phyloP scores from a whole-genome alignment of 2,113 vertebrate genomes.

The Columba livia region DNA sequence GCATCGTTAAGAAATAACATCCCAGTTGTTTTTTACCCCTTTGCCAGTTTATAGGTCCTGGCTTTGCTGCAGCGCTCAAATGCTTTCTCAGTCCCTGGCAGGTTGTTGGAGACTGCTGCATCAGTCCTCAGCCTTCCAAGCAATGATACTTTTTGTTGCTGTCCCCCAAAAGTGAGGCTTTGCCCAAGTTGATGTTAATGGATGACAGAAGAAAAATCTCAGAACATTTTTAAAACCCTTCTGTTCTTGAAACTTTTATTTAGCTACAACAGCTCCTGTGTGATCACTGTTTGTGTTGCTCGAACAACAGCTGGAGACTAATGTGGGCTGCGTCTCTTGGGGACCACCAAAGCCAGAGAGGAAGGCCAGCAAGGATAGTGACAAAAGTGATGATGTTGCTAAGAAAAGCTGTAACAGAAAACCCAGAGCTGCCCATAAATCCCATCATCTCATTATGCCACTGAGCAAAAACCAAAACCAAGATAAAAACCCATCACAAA shows the following conservation, averaged over 20 bases:
- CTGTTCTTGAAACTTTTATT: constrained; percentile 35
- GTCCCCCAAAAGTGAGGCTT: not conserved
- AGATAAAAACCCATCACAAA: not conserved
- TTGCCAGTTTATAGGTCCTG: not conserved
- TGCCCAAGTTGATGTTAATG: not conserved
- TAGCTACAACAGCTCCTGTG: not conserved
- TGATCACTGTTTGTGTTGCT: not conserved
- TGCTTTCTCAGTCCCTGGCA: not conserved
- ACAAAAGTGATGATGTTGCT: constrained; percentile 41
- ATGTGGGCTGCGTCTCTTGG: not conserved
- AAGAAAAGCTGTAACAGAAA: constrained; percentile 19
- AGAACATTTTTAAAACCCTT: constrained; percentile 21
- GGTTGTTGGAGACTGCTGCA: not conserved
- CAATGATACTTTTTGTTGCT: not conserved
- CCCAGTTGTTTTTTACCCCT: not conserved
- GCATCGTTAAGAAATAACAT: not conserved
- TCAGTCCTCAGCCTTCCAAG: not conserved
- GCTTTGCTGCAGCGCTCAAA: not conserved
- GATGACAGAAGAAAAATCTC: not conserved
- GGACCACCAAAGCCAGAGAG: not conserved
- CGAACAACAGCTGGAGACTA: constrained; percentile 8
- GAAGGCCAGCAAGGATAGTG: constrained; percentile 7
- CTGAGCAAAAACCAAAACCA: not conserved
- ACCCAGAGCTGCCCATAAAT: constrained; percentile 11
- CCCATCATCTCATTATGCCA: not conserved